A percentile compares a stretch with the other conserved stretches of the same genome.
Evolutionary conservation across 2,113 vertebrate species (phyloP).

Genomic region (Cranoglanis bouderius): DNA sequence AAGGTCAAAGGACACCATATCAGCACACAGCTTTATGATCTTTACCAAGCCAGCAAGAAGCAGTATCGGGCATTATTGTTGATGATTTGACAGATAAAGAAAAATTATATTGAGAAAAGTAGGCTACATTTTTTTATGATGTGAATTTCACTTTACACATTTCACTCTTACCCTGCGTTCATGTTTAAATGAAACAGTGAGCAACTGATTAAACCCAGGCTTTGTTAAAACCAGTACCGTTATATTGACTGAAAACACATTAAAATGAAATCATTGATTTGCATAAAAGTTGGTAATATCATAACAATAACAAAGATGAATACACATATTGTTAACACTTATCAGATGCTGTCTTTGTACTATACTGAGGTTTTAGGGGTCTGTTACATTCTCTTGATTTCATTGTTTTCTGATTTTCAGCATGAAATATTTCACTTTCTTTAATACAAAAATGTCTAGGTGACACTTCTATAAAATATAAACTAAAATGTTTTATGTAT

Average conservation of each 20-base stretch:
- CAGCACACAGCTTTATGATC: slow-evolving; percentile 57
- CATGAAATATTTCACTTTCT: background rate
- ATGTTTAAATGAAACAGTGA: slow-evolving; percentile 24
- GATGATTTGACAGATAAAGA: slow-evolving; percentile 43
- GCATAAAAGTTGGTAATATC: background rate
- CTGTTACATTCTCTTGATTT: background rate
- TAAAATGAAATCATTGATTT: background rate
- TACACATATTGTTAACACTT: background rate
- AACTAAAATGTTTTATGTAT: background rate
- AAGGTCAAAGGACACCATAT: slow-evolving; percentile 68
- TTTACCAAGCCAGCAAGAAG: slow-evolving; percentile 55
- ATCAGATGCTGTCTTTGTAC: background rate
- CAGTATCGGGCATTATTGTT: slow-evolving; percentile 50
- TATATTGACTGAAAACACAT: background rate
- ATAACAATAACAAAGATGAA: background rate
- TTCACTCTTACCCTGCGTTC: background rate
- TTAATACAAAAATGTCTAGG: background rate
- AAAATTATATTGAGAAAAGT: slow-evolving; percentile 7
- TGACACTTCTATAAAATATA: background rate
- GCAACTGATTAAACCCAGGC: slow-evolving; percentile 34
- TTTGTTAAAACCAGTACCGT: slow-evolving; percentile 9
- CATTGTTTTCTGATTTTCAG: background rate
- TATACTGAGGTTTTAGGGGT: background rate
- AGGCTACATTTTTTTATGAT: background rate
- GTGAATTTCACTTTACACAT: slow-evolving; percentile 1